Conservation (phyloP, 2,113 vertebrate species). For the Lasiurus borealis region DNA sequence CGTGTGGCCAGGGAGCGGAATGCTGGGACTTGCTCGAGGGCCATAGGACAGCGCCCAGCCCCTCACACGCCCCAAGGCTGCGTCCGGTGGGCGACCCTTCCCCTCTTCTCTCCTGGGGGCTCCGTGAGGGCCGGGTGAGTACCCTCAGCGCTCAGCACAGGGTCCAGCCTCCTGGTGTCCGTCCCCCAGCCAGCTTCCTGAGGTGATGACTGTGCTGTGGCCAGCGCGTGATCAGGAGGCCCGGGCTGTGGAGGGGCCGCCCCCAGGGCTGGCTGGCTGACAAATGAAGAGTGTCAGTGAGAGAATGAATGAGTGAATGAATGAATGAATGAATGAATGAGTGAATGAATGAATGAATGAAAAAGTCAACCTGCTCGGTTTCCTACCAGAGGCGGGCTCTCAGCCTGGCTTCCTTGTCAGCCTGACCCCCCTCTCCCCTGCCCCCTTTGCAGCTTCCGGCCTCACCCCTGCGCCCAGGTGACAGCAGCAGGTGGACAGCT, state of each 20-base stretch:
- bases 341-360: too few species aligned
- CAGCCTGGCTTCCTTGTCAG: background rate
- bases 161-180: fast-evolving
- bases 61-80: background rate
- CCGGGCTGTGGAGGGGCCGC: background rate
- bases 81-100: too few species aligned
- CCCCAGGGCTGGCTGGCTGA: background rate
- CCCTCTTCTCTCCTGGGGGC: background rate
- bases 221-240: background rate
- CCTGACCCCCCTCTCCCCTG: background rate
- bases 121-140: background rate
- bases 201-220: fast-evolving
- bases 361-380: background rate
- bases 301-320: background rate
- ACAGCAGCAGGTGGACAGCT: background rate
- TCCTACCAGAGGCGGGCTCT: background rate
- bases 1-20: too few species aligned
- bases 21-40: background rate
- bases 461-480: background rate
- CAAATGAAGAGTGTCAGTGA: background rate
- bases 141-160: fast-evolving
- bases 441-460: background rate
- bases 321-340: background rate
- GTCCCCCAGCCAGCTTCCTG: background rate
- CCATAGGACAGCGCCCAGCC: fast-evolving